Base-by-base conservation (phyloP, 2,113 vertebrate species). In the Strix uralensis region DNA sequence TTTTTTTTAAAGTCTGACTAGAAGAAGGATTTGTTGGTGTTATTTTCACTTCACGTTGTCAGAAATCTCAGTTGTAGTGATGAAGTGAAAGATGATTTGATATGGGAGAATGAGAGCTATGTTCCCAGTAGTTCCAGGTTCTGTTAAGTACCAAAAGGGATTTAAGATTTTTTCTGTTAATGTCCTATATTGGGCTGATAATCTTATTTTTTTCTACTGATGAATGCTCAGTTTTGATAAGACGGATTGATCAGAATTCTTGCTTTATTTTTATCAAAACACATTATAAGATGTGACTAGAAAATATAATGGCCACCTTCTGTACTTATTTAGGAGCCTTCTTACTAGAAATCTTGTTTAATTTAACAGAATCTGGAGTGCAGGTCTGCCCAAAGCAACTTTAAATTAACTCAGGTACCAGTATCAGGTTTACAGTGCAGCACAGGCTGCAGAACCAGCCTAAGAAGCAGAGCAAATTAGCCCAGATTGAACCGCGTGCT, bases 1-100 rank as follows among this genome's bases (percentile, higher is more conserved):
- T 66, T 55, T 47, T 47, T 51, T 51, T 51, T 23, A 15, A 27
- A 46, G 0, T 77, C 51, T 81, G 54, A 67, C 22, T 51, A 81
- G 29, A 81, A 83, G 22, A 80, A 94, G 61, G 9, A 15, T 79
- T 61, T 66, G 11, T 46, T 75, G 55, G 25, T 92, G 20, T 85
- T 93, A 80, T 65, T 74, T 93, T 47, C 72, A 51, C 83, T 96
- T 73, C 19, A 10, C 83, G 46, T 89, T 95, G 16, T 72, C 63
- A 74, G 91, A 96, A 91, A 94, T 97, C 51, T 92, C 44, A 71
- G 38, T 83, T 90, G 71, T 90, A 77, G 22, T 92, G 86, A 47
- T 59, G 77, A 94, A 96, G 29, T 82, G 59, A 92, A 94, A 92
- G 89, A 72, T 94, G n/a, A 94, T 93, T 97, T 95, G 85, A 89